phyloP scores from a whole-genome alignment of 2,113 vertebrate genomes.

The Gracilinanus agilis region DNA sequence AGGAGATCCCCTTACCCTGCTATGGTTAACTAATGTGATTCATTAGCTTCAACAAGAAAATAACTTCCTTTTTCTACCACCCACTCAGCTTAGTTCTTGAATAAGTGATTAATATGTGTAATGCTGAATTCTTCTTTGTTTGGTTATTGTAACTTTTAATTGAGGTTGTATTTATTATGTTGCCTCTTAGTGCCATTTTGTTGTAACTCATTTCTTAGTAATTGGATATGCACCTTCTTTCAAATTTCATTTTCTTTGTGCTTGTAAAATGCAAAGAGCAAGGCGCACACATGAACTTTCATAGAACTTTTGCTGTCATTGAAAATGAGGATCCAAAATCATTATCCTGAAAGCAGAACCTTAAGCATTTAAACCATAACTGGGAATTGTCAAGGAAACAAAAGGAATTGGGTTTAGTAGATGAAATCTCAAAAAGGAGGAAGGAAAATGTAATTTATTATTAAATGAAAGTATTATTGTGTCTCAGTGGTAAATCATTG shows the following conservation, averaged over 20 bases:
- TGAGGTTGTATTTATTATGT: conserved; percentile 71
- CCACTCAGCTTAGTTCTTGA: conserved; percentile 58
- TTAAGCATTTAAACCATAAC: conserved; percentile 42
- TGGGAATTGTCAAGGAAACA: conserved; percentile 59
- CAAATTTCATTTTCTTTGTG: conserved; percentile 76
- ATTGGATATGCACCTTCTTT: conserved; percentile 64
- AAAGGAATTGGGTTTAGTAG: conserved; percentile 32
- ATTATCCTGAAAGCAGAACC: neutral
- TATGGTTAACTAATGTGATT: conserved; percentile 65
- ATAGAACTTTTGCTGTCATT: conserved; percentile 55
- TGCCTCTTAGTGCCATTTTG: conserved; percentile 49
- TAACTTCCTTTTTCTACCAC: conserved; percentile 13
- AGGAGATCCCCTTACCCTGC: neutral
- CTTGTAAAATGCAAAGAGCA: conserved; percentile 62
- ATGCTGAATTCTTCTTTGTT: conserved; percentile 55
- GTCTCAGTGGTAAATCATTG: neutral
- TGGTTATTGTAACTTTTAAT: conserved; percentile 75
- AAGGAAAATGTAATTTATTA: conserved; percentile 12
- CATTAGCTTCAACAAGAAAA: conserved; percentile 58
- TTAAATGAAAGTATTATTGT: neutral
- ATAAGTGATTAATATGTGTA: conserved; percentile 45
- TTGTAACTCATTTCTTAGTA: conserved; percentile 74
- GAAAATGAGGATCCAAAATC: conserved; percentile 66
- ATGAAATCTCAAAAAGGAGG: conserved; percentile 34
- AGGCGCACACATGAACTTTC: conserved; percentile 48